phyloP scores from a whole-genome alignment of 2,797 vertebrate species.

The Xenops minutus region DNA sequence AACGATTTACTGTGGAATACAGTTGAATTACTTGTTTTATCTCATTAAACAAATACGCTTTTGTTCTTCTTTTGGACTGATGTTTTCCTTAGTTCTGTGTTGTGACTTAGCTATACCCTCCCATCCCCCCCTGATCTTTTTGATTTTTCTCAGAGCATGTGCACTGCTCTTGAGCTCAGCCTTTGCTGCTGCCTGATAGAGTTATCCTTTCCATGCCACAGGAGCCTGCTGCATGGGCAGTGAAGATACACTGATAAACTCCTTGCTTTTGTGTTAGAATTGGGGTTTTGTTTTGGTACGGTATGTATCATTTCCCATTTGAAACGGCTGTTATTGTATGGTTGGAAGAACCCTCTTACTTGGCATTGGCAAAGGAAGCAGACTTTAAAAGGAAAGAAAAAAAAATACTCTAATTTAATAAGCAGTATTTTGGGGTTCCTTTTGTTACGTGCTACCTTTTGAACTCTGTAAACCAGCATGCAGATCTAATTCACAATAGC shows the following conservation, averaged over 20 bases:
- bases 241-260: background rate
- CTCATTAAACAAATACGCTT: background rate
- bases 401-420: constrained; percentile 10
- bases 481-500: constrained; percentile 15
- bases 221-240: background rate
- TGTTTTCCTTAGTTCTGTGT: background rate
- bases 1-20: background rate
- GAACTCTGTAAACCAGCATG: constrained; percentile 37
- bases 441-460: constrained; percentile 56
- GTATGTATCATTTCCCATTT: constrained; percentile 43
- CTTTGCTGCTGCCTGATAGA: background rate
- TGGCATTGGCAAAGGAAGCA: constrained; percentile 43
- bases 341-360: constrained; percentile 43
- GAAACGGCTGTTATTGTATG: constrained; percentile 4
- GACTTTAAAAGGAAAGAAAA: constrained; percentile 7
- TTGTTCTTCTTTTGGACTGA: background rate
- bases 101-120: background rate
- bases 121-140: background rate
- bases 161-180: background rate
- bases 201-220: background rate
- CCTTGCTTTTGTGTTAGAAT: background rate
- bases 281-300: background rate
- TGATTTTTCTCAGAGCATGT: background rate
- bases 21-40: background rate
- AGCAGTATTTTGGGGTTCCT: constrained; percentile 46